Evolutionary conservation across 2,797 vertebrate species (phyloP).

Genomic region (Florisuga fusca): DNA sequence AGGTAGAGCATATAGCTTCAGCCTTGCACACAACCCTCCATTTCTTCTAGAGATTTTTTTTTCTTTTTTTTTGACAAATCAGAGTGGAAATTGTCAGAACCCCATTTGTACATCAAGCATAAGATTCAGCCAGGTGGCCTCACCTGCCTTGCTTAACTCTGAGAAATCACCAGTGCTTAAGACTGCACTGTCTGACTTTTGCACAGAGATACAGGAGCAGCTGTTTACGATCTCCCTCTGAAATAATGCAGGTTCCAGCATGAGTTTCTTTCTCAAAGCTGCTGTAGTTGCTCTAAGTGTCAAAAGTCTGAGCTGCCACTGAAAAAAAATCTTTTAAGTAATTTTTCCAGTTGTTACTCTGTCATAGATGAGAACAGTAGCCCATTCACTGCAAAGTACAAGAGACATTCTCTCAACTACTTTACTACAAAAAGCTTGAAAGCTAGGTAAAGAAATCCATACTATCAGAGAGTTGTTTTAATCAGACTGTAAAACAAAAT

Average conservation of each 20-base stretch:
- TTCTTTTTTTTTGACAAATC: not conserved
- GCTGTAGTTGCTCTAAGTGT: not conserved
- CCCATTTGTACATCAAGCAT: not conserved
- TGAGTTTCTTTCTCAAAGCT: not conserved
- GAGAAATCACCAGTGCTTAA: not conserved
- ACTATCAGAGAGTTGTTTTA: not conserved
- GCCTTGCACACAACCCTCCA: fast-evolving
- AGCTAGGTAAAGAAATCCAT: not conserved
- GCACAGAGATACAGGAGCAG: not conserved
- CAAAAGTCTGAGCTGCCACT: not conserved
- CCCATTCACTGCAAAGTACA: not conserved
- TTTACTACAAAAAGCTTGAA: not conserved
- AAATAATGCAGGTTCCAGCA: not conserved
- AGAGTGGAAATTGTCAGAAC: not conserved
- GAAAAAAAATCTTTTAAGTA: not conserved
- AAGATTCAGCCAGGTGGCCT: not conserved
- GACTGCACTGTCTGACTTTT: not conserved
- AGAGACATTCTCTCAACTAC: not conserved
- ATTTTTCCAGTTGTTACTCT: not conserved
- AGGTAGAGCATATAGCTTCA: not conserved
- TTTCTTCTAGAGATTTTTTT: not conserved
- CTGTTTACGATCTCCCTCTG: not conserved
- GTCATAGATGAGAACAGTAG: not conserved
- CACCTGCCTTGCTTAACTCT: not conserved
- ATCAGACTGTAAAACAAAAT: not conserved